Evolutionary conservation across 2,113 vertebrate species (phyloP).

Genomic region (Rhinolophus sinicus): DNA sequence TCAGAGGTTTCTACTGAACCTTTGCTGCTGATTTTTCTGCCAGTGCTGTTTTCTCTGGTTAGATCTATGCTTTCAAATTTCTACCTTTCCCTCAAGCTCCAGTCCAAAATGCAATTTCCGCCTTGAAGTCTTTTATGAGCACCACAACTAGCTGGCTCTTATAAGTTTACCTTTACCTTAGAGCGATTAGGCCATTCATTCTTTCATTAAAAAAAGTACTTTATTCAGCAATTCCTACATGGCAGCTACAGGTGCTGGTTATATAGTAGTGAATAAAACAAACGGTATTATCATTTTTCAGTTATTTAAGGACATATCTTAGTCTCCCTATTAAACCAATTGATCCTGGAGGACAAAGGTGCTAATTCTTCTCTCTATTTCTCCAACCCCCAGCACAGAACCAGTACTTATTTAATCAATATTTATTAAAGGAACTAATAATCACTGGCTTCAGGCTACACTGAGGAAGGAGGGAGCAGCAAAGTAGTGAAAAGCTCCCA

Average conservation of each 20-base stretch:
- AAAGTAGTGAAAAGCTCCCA: accelerated
- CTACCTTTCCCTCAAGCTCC: background rate
- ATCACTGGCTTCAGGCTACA: background rate
- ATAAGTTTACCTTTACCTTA: background rate
- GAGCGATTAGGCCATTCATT: background rate
- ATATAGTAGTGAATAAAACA: background rate
- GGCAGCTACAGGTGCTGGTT: background rate
- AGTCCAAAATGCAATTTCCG: background rate
- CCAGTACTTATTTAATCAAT: background rate
- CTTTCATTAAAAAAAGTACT: background rate
- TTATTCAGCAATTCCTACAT: background rate
- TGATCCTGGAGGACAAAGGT: background rate
- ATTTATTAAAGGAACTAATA: background rate
- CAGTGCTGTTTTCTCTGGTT: background rate
- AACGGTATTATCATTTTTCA: background rate
- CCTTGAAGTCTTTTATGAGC: background rate
- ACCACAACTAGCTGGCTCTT: background rate
- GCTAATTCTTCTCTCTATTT: background rate
- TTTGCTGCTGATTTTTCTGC: background rate
- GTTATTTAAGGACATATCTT: background rate
- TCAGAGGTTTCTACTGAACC: background rate
- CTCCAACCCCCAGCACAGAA: background rate
- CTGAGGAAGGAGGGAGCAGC: background rate
- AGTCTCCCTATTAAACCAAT: background rate
- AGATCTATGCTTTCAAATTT: background rate